A percentile compares a stretch with the other conserved stretches of the same genome.
Conservation (phyloP, 2,888 invertebrate genomes). For the Ormyrus thymus region DNA sequence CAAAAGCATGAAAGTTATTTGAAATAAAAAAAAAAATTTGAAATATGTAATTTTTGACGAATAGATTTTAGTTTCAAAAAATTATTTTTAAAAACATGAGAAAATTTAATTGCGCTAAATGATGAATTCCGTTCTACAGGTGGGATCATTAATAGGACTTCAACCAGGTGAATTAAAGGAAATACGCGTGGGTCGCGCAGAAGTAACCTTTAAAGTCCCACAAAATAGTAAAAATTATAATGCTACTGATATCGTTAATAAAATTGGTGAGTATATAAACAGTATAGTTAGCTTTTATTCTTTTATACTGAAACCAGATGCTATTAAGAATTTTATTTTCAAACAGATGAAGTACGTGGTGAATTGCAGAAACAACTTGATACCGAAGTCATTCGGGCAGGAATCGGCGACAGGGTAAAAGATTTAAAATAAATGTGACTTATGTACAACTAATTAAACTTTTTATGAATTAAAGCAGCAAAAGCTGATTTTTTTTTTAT, state of each 20-base stretch:
- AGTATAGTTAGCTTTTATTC: not conserved
- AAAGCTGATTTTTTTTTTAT: no score
- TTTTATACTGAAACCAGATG: not conserved
- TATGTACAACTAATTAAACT: no score
- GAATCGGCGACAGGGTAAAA: conserved; percentile 87
- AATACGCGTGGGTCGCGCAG: conserved; percentile 83
- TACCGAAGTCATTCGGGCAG: conserved; percentile 83
- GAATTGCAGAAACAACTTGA: conserved; percentile 82
- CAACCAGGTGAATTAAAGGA: conserved; percentile 80
- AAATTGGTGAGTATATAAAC: conserved; percentile 78
- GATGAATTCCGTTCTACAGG: conserved; percentile 49
- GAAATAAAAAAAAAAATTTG: conserved; percentile 10
- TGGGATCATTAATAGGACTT: conserved; percentile 82
- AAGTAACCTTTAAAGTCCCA: conserved; percentile 86
- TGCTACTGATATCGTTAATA: conserved; percentile 81
- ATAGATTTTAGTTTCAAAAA: no score
- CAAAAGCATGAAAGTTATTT: not conserved
- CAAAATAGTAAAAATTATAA: conserved; percentile 80
- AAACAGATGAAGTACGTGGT: conserved; percentile 80
- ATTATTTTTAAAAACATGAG: no score
- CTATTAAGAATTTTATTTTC: conserved; percentile 14
- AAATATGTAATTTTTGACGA: not conserved
- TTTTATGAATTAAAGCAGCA: no score
- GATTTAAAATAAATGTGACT: not conserved
- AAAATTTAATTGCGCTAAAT: no score